Evolutionary conservation across 2,113 vertebrate species (phyloP).

Genomic region (Oriolus oriolus): DNA sequence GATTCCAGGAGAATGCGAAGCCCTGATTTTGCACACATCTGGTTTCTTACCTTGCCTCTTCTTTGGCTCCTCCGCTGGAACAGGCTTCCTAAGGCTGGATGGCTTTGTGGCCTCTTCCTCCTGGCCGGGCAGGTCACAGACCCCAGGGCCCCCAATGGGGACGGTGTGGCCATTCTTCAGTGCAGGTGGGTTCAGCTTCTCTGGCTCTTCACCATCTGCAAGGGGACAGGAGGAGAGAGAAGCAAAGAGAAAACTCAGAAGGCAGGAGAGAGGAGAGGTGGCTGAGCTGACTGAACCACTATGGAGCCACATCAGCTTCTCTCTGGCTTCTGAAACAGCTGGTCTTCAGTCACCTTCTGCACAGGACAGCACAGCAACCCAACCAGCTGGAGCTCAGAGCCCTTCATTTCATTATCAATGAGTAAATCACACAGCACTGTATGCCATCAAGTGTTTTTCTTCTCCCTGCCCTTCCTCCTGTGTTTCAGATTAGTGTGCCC

Average conservation of each 20-base stretch:
- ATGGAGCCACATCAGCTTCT: neutral
- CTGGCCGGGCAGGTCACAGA: slow-evolving; percentile 55
- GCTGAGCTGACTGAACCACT: neutral
- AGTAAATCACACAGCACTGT: neutral
- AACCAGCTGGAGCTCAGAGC: neutral
- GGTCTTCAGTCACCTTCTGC: neutral
- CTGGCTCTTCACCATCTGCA: slow-evolving; percentile 77
- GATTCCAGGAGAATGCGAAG: neutral
- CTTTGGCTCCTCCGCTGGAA: slow-evolving; percentile 77
- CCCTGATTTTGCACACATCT: neutral
- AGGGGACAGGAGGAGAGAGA: neutral
- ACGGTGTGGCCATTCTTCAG: slow-evolving; percentile 93
- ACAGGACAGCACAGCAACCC: neutral
- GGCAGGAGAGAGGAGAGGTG: neutral
- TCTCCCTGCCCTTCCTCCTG: neutral
- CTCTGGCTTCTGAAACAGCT: neutral
- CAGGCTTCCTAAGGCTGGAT: slow-evolving; percentile 74
- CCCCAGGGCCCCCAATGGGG: slow-evolving; percentile 53
- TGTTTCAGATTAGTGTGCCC: neutral
- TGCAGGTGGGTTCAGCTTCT: slow-evolving; percentile 71
- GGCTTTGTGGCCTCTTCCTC: slow-evolving; percentile 74
- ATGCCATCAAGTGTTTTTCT: neutral
- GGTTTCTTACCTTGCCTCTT: slow-evolving; percentile 65
- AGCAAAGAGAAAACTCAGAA: neutral
- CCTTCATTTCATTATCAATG: neutral